Percentiles rank a stretch among this genome's conserved stretches.
Evolutionary conservation across 2,113 vertebrate genomes (phyloP).

Genomic region (Apistogramma diplotaenia): DNA sequence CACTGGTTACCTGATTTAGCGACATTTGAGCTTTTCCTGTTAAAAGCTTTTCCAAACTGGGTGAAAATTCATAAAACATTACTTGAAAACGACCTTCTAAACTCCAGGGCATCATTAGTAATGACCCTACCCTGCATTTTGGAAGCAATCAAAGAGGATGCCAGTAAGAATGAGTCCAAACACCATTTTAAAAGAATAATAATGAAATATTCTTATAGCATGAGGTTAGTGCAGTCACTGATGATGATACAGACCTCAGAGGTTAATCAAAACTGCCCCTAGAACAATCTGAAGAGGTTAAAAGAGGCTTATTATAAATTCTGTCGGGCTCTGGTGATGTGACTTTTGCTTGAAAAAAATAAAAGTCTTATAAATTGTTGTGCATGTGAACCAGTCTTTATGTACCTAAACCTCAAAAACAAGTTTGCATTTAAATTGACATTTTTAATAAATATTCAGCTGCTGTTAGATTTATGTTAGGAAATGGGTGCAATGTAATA

Average conservation of each 20-base stretch:
- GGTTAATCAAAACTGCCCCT: not conserved
- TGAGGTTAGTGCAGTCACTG: too few relatives aligned
- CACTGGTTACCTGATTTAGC: not conserved
- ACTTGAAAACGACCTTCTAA: too few relatives aligned
- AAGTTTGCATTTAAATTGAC: not conserved
- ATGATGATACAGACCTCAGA: not conserved
- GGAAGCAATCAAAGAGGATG: not conserved
- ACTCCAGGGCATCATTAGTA: not conserved
- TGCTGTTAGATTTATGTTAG: not conserved
- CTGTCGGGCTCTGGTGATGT: too few relatives aligned
- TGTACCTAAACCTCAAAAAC: not conserved
- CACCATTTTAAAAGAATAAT: not conserved
- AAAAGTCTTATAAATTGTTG: too few relatives aligned
- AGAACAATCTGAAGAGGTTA: not conserved
- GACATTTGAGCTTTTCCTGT: not conserved
- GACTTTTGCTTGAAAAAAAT: too few relatives aligned
- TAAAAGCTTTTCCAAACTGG: not conserved
- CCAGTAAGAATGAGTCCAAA: not conserved
- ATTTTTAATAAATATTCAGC: not conserved
- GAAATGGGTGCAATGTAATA: not conserved
- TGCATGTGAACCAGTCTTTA: not conserved
- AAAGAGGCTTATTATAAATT: too few relatives aligned
- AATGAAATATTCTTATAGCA: not conserved
- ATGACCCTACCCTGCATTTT: not conserved
- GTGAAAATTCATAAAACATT: too few relatives aligned